A percentile compares a stretch with the other conserved stretches of the same genome.
Conservation (phyloP, 2,797 vertebrate genomes). For the Uromys caudimaculatus region DNA sequence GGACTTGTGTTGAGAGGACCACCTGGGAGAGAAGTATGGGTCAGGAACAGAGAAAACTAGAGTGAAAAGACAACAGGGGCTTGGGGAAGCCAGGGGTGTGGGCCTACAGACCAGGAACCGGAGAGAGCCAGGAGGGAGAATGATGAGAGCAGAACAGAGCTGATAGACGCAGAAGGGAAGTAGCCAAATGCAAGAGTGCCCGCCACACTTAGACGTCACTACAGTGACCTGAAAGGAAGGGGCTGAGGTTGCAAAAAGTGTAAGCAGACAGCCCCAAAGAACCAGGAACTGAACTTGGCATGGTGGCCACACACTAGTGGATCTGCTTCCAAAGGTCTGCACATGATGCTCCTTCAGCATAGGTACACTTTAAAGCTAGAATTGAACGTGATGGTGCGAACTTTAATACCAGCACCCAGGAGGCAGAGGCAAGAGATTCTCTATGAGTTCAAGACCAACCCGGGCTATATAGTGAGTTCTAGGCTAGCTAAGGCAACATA, state of each 20-base stretch:
- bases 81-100: neutral
- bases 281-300: neutral
- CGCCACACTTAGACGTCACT: too few relatives aligned
- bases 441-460: neutral
- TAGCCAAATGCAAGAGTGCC: neutral
- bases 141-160: too few relatives aligned
- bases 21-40: neutral
- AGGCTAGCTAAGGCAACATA: neutral
- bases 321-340: neutral
- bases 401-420: neutral
- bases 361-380: neutral
- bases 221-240: neutral
- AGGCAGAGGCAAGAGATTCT: neutral
- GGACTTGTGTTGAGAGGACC: neutral
- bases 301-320: neutral
- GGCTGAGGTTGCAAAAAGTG: neutral
- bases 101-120: neutral
- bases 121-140: fast-evolving
- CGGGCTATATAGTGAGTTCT: neutral
- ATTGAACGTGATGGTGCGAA: neutral
- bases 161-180: neutral
- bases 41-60: neutral
- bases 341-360: neutral
- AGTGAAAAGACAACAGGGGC: too few relatives aligned
- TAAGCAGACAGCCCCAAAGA: neutral